These are phyloP conservation scores for Sinonovacula constricta DNA, from an alignment of 1,140 invertebrate species.

Conservation along the genomic window DNA sequence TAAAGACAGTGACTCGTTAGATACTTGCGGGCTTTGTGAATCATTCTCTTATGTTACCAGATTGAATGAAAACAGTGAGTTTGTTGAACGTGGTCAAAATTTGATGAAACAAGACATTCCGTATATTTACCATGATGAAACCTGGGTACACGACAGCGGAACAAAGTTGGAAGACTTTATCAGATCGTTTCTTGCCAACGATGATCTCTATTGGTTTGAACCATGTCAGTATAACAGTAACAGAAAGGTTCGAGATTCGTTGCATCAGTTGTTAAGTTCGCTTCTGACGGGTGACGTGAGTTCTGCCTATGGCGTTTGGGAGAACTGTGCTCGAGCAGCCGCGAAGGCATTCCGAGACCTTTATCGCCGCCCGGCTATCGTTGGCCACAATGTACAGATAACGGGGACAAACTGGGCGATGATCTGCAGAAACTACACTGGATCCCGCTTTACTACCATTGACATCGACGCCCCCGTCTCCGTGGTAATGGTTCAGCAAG, in stretches of 20 bases:
- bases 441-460: background rate
- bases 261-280: background rate
- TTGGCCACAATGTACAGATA: constrained; percentile 10
- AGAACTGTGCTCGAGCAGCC: constrained; percentile 11
- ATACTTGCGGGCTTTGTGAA: too few relatives aligned
- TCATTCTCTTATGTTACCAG: too few relatives aligned
- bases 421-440: constrained; percentile 4
- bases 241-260: constrained; percentile 1
- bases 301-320: constrained; percentile 23
- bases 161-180: too few relatives aligned
- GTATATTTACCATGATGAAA: too few relatives aligned
- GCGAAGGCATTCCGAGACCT: constrained; percentile 13
- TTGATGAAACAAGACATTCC: too few relatives aligned
- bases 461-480: constrained; percentile 1
- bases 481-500: constrained; percentile 3
- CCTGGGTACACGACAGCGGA: too few relatives aligned
- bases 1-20: too few relatives aligned
- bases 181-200: too few relatives aligned
- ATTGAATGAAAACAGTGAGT: too few relatives aligned
- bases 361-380: background rate
- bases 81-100: too few relatives aligned
- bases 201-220: constrained; percentile 7
- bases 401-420: constrained; percentile 26
- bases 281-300: background rate
- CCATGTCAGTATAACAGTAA: constrained; percentile 29